Conservation (phyloP, 2,113 vertebrate species). For the Epinephelus lanceolatus region DNA sequence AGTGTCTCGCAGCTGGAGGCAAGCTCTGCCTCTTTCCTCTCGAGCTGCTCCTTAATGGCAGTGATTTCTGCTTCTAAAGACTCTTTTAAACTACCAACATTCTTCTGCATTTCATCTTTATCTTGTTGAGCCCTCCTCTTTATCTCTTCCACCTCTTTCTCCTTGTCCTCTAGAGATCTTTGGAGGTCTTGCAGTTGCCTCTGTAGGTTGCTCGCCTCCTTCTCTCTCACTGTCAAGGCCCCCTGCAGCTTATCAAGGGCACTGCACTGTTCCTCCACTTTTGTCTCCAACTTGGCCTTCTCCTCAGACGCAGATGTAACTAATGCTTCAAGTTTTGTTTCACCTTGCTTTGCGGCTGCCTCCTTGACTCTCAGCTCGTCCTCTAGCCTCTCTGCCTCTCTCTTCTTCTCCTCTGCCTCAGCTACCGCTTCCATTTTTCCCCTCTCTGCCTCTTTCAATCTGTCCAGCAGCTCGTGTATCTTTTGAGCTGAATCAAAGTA, state of each 20-base stretch:
- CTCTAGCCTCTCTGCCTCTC: conserved; percentile 82
- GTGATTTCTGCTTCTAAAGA: conserved; percentile 80
- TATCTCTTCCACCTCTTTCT: conserved; percentile 74
- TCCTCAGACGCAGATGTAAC: conserved; percentile 75
- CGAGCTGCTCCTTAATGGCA: conserved; percentile 79
- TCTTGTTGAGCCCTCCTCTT: conserved; percentile 76
- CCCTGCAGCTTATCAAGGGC: conserved; percentile 82
- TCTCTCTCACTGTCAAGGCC: conserved; percentile 80
- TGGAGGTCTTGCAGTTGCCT: conserved; percentile 85
- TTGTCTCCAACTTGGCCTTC: conserved; percentile 74
- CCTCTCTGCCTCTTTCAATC: conserved; percentile 86
- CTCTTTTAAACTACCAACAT: conserved; percentile 75
- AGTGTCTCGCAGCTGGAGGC: conserved; percentile 82
- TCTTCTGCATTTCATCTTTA: conserved; percentile 77
- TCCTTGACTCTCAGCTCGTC: conserved; percentile 86
- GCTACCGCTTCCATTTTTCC: conserved; percentile 81
- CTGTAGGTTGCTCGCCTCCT: conserved; percentile 85
- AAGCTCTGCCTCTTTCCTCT: conserved; percentile 82
- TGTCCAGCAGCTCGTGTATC: conserved; percentile 85
- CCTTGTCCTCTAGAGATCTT: conserved; percentile 79
- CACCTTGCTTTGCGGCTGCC: conserved; percentile 74
- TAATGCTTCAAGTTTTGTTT: conserved; percentile 76
- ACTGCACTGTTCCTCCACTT: conserved; percentile 75
- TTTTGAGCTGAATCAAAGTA: conserved; percentile 84
- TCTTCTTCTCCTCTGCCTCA: conserved; percentile 75